Percentiles rank a stretch among this genome's conserved stretches.
Evolutionary conservation across 2,888 invertebrate genomes (phyloP).

Genomic region (Capitulum mitella): DNA sequence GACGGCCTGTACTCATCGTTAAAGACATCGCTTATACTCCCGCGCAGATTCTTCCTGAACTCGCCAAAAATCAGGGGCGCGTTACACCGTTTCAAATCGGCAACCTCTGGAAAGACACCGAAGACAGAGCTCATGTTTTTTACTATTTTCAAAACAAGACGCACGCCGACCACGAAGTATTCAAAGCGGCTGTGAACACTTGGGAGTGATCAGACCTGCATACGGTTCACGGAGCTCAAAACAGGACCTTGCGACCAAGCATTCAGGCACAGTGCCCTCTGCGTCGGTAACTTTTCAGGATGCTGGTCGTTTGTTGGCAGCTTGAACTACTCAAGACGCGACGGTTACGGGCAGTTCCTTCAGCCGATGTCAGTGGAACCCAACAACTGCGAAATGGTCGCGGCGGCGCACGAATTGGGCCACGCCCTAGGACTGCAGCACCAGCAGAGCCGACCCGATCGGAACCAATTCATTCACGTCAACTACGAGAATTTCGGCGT

Average conservation of each 20-base stretch:
- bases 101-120: background rate
- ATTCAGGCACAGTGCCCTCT: background rate
- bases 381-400: background rate
- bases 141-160: background rate
- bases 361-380: background rate
- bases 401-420: background rate
- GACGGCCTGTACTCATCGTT: background rate
- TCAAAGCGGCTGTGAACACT: background rate
- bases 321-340: background rate
- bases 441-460: background rate
- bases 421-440: background rate
- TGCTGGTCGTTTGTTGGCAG: background rate
- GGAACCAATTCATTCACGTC: background rate
- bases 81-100: background rate
- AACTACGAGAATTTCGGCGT: background rate
- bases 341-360: too few species aligned
- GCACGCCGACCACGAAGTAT: background rate
- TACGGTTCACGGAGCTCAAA: background rate
- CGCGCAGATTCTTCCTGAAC: background rate
- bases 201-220: background rate
- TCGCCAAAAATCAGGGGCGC: background rate
- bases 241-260: background rate
- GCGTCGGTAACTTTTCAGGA: background rate
- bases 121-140: background rate
- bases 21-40: background rate